A percentile compares a stretch with the other conserved stretches of the same genome.
Evolutionary conservation across 1,140 invertebrate genomes (phyloP).

Genomic region (Thalassaphorura encarpata): DNA sequence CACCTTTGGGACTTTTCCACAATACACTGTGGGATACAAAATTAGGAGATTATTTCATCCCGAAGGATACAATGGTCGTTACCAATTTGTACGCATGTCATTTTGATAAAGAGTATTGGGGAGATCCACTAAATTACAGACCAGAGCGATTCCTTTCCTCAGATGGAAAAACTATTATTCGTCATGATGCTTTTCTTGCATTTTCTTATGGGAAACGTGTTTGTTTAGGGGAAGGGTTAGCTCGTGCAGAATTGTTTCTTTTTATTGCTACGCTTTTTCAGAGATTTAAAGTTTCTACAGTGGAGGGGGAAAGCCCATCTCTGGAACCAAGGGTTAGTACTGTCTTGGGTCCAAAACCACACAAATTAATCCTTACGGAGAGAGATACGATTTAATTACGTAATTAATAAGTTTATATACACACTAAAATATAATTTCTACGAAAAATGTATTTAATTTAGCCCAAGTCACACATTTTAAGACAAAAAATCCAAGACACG

Average conservation of each 20-base stretch:
- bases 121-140: constrained; percentile 37
- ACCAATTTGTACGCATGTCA: constrained; percentile 34
- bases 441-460: no score
- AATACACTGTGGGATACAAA: constrained; percentile 21
- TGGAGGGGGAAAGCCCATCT: constrained; percentile 4
- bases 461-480: no score
- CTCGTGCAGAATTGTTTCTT: constrained; percentile 26
- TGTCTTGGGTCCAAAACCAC: not conserved
- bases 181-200: constrained; percentile 28
- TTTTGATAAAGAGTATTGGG: constrained; percentile 36
- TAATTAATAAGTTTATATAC: no score
- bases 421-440: no score
- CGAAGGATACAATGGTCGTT: constrained; percentile 28
- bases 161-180: constrained; percentile 25
- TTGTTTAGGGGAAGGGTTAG: constrained; percentile 23
- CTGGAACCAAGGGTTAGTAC: not conserved
- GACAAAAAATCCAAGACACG: no score
- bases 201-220: constrained; percentile 23
- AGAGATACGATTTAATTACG: not conserved
- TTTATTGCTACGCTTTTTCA: constrained; percentile 28
- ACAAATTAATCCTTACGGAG: not conserved
- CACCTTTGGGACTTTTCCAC: constrained; percentile 24
- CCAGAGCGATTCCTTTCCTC: constrained; percentile 35
- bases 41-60: constrained; percentile 25
- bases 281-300: constrained; percentile 22